phyloP scores from a whole-genome alignment of 2,888 invertebrate genomes.

The Pheosia tremula region DNA sequence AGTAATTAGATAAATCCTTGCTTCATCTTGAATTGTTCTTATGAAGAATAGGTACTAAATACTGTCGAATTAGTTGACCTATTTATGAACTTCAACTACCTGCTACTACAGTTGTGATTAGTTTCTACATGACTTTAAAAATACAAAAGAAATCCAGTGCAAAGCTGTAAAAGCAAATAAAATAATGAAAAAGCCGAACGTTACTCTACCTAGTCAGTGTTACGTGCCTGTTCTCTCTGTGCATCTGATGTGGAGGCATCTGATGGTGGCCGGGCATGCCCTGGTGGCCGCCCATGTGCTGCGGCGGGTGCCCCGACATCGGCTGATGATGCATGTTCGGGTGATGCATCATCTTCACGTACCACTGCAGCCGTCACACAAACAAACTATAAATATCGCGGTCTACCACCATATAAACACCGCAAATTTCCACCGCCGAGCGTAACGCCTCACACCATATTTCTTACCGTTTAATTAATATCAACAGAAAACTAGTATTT shows the following conservation, averaged over 20 bases:
- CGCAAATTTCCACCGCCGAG: slow-evolving; percentile 50
- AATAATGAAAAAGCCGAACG: slow-evolving; percentile 66
- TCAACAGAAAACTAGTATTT: slow-evolving; percentile 51
- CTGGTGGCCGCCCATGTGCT: slow-evolving; percentile 77
- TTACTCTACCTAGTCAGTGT: slow-evolving; percentile 76
- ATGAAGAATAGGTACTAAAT: background rate
- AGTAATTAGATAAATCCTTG: background rate
- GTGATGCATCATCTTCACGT: slow-evolving; percentile 81
- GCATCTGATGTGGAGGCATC: slow-evolving; percentile 87
- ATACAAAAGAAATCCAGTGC: no score
- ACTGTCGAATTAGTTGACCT: background rate
- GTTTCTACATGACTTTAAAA: no score
- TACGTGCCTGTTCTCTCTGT: slow-evolving; percentile 86
- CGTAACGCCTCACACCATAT: slow-evolving; percentile 56
- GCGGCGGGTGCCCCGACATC: slow-evolving; percentile 81
- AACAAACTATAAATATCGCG: slow-evolving; percentile 62
- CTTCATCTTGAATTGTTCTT: background rate
- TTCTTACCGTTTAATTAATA: slow-evolving; percentile 65
- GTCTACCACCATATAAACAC: slow-evolving; percentile 64
- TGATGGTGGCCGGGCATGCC: slow-evolving; percentile 84
- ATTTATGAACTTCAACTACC: background rate
- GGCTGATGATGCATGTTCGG: slow-evolving; percentile 84
- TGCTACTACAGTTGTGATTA: background rate
- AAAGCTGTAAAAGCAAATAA: slow-evolving; percentile 54
- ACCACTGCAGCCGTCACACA: slow-evolving; percentile 60